These are phyloP conservation scores for Lasioglossum malachurum DNA, from an alignment of 2,888 invertebrate genomes.

Conservation along the genomic window DNA sequence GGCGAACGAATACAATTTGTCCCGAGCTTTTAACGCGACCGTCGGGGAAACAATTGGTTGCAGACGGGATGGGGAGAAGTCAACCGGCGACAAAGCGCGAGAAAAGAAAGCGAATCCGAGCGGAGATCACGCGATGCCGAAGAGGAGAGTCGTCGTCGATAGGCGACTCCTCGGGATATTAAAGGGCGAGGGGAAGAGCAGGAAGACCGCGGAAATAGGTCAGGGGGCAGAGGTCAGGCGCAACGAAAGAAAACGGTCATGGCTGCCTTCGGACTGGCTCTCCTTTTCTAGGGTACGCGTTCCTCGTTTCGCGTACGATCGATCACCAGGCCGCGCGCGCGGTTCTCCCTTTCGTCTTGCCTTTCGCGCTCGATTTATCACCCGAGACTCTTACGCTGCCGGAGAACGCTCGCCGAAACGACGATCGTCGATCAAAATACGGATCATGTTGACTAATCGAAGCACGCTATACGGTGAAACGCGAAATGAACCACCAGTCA, in stretches of 20 bases:
- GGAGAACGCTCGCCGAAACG: constrained; percentile 16
- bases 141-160: neutral
- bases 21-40: constrained; percentile 15
- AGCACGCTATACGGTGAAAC: constrained; percentile 14
- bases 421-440: constrained; percentile 40
- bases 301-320: constrained; percentile 42
- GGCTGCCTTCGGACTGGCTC: constrained; percentile 47
- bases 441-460: constrained; percentile 30
- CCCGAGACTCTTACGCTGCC: constrained; percentile 24
- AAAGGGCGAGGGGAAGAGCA: constrained; percentile 19
- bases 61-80: neutral
- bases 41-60: neutral
- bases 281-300: constrained; percentile 30
- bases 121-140: neutral
- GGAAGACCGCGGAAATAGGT: constrained; percentile 65
- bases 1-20: constrained; percentile 29
- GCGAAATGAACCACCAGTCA: neutral
- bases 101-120: neutral
- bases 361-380: constrained; percentile 61
- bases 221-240: constrained; percentile 70
- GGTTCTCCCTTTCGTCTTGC: constrained; percentile 41
- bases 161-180: constrained; percentile 14
- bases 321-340: constrained; percentile 23
- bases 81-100: neutral
- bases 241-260: constrained; percentile 64